Evolutionary conservation across 2,113 vertebrate species (phyloP).

Genomic region (Clarias magur): DNA sequence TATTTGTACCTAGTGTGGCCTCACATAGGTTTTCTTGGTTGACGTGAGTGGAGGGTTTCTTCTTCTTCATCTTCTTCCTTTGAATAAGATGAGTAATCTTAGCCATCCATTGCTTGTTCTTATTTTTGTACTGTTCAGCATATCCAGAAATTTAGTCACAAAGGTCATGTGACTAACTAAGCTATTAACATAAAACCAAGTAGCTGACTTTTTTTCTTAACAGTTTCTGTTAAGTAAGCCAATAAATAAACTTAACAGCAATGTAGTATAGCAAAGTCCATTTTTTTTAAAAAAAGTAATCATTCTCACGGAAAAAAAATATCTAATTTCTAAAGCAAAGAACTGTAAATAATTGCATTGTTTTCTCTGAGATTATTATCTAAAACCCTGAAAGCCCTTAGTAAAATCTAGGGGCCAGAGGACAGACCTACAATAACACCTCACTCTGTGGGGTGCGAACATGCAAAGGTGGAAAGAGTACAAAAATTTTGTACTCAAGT

Average conservation of each 20-base stretch:
- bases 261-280: neutral
- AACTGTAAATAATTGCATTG: neutral
- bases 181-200: neutral
- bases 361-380: neutral
- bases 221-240: neutral
- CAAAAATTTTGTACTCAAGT: too few relatives aligned
- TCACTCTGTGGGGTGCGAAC: conserved; percentile 5
- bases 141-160: neutral
- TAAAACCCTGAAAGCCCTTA: neutral
- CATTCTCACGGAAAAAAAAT: neutral
- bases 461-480: too few relatives aligned
- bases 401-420: neutral
- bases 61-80: neutral
- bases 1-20: neutral
- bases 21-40: neutral
- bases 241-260: neutral
- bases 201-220: neutral
- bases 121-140: neutral
- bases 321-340: neutral
- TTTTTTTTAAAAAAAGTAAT: neutral
- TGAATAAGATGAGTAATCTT: neutral
- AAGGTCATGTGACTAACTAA: neutral
- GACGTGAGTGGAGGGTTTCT: neutral
- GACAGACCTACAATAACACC: conserved; percentile 12
- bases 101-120: neutral